Evolutionary conservation across 1,140 invertebrate genomes (phyloP).

Genomic region (Magallana angulata): DNA sequence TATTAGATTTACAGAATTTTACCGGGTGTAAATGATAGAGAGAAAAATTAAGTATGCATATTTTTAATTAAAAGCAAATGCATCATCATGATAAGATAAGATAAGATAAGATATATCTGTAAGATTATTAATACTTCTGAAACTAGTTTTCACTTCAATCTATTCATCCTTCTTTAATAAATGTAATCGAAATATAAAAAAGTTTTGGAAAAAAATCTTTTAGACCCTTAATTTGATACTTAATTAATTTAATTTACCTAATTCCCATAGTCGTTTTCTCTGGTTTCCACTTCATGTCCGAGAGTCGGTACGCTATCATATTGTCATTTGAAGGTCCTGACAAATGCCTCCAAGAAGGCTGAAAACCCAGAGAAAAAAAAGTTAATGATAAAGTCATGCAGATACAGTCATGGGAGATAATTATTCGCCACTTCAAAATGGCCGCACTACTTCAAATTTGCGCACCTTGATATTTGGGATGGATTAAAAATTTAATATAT

Average conservation of each 20-base stretch:
- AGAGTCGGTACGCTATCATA: conserved; percentile 53
- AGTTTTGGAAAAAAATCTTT: too few relatives aligned
- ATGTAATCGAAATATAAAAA: too few relatives aligned
- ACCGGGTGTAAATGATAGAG: not conserved
- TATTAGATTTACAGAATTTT: not conserved
- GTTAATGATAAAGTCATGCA: too few relatives aligned
- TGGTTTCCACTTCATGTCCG: conserved; percentile 56
- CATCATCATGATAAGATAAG: not conserved
- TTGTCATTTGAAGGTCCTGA: conserved; percentile 28
- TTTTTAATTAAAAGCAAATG: not conserved
- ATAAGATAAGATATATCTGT: not conserved
- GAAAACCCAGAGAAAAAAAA: not conserved
- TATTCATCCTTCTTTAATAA: too few relatives aligned
- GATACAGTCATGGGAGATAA: too few relatives aligned
- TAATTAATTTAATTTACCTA: conserved; percentile 19
- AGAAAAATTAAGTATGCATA: not conserved
- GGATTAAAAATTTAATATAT: too few relatives aligned
- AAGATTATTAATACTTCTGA: too few relatives aligned
- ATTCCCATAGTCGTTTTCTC: conserved; percentile 22
- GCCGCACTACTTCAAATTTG: too few relatives aligned
- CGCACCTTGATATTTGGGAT: too few relatives aligned
- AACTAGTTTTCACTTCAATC: too few relatives aligned
- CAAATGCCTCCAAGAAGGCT: conserved; percentile 57
- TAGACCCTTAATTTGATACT: too few relatives aligned
- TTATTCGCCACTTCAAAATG: too few relatives aligned